Evolutionary conservation across 2,888 invertebrate genomes (phyloP).

Genomic region (Gandaritis pyraliata): DNA sequence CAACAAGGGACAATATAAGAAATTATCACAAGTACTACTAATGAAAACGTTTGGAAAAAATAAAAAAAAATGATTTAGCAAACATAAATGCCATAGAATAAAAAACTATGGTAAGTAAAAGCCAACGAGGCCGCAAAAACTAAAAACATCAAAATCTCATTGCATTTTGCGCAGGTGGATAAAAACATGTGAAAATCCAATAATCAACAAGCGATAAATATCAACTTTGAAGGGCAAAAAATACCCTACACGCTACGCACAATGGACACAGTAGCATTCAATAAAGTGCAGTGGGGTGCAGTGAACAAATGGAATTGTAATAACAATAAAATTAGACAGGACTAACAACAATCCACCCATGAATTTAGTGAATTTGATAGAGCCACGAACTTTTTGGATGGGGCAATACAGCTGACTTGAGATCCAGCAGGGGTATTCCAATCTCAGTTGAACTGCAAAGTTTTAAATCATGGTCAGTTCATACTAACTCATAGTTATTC

Average conservation of each 20-base stretch:
- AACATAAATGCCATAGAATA: too few relatives aligned
- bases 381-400: conserved; percentile 34
- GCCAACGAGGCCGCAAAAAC: too few relatives aligned
- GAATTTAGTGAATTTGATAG: conserved; percentile 53
- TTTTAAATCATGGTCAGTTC: too few relatives aligned
- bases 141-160: too few relatives aligned
- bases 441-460: too few relatives aligned
- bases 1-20: not conserved
- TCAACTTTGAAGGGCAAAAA: conserved; percentile 37
- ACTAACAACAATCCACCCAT: conserved; percentile 70
- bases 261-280: conserved; percentile 26
- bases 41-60: too few relatives aligned
- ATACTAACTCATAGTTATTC: too few relatives aligned
- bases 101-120: too few relatives aligned
- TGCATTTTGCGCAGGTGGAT: not conserved
- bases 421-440: too few relatives aligned
- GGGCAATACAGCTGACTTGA: conserved; percentile 3
- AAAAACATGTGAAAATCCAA: conserved; percentile 20
- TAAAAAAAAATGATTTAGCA: too few relatives aligned
- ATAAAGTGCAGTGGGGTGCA: conserved; percentile 32
- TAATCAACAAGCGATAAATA: conserved; percentile 44
- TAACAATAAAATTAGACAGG: conserved; percentile 71
- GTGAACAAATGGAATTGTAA: conserved; percentile 62
- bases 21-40: not conserved
- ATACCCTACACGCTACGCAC: conserved; percentile 30